Percentiles rank a stretch among this genome's conserved stretches.
These are phyloP conservation scores for Ophthalmolycus amberensis DNA, from an alignment of 2,113 vertebrate genomes.

Conservation along the genomic window DNA sequence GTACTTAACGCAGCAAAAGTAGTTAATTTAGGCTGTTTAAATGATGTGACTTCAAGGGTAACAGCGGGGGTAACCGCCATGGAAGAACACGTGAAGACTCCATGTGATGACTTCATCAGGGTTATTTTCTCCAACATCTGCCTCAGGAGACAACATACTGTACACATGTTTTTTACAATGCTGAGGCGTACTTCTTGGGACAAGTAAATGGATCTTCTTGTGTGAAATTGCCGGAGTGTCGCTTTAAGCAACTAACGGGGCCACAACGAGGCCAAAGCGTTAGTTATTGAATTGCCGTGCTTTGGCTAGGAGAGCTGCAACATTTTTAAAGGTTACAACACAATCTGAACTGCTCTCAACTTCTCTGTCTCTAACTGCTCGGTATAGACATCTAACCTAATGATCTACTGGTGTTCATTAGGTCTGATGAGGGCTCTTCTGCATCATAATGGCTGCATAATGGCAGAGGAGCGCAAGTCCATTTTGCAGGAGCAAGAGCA, in stretches of 20 bases:
- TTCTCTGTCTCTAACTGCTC: conserved; percentile 1
- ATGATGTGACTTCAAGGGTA: not conserved
- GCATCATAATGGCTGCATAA: conserved; percentile 47
- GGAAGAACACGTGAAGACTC: not conserved
- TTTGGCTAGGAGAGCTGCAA: not conserved
- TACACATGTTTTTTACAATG: not conserved
- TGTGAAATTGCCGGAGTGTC: not conserved
- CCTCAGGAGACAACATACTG: conserved; percentile 4
- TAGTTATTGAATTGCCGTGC: not conserved
- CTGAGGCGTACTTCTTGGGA: conserved; percentile 1
- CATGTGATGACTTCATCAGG: not conserved
- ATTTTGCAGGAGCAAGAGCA: conserved; percentile 49
- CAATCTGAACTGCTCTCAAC: not conserved
- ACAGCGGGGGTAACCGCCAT: not conserved
- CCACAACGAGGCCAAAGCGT: not conserved
- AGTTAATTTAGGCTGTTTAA: not conserved
- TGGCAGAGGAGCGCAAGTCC: conserved; percentile 48
- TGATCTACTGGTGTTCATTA: conserved; percentile 57
- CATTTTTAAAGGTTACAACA: not conserved
- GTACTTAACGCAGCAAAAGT: not conserved
- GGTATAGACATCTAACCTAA: conserved; percentile 44
- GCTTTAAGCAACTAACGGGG: conserved; percentile 9
- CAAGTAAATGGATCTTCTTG: not conserved
- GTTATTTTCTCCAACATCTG: conserved; percentile 11
- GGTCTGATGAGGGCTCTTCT: conserved; percentile 40